Evolutionary conservation across 2,797 vertebrate genomes (phyloP).

Genomic region (Rhinichthys osculus): DNA sequence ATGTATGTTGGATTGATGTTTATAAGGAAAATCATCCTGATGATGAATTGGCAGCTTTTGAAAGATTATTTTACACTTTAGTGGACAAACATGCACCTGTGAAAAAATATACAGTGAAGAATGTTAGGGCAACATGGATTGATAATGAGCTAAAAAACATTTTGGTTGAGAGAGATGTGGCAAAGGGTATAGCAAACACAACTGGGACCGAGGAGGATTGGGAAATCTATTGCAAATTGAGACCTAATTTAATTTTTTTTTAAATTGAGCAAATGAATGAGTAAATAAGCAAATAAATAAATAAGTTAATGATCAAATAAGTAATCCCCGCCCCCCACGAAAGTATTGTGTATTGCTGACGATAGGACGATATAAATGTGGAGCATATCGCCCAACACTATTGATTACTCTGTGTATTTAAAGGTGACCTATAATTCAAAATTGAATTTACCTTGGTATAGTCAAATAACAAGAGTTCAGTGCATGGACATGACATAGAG

Average conservation of each 20-base stretch:
- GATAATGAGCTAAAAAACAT: neutral
- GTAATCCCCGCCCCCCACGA: neutral
- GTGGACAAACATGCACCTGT: neutral
- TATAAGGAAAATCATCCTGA: neutral
- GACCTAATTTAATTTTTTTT: no score
- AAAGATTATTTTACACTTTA: neutral
- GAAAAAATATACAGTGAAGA: neutral
- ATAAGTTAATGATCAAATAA: neutral
- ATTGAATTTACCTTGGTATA: no score
- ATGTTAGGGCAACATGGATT: neutral
- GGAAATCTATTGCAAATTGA: no score
- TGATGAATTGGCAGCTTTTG: constrained; percentile 6
- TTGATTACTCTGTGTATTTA: neutral
- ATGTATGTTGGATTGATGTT: neutral
- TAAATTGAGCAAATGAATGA: no score
- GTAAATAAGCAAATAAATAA: neutral
- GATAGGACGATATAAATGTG: neutral
- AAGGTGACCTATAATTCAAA: no score
- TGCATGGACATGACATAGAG: no score
- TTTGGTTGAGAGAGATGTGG: no score
- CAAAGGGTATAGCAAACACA: no score
- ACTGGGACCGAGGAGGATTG: no score
- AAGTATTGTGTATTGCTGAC: neutral
- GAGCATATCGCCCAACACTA: neutral
- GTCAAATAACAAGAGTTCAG: no score